phyloP scores from a whole-genome alignment of 2,888 invertebrate genomes.

The Ceraclea dissimilis region DNA sequence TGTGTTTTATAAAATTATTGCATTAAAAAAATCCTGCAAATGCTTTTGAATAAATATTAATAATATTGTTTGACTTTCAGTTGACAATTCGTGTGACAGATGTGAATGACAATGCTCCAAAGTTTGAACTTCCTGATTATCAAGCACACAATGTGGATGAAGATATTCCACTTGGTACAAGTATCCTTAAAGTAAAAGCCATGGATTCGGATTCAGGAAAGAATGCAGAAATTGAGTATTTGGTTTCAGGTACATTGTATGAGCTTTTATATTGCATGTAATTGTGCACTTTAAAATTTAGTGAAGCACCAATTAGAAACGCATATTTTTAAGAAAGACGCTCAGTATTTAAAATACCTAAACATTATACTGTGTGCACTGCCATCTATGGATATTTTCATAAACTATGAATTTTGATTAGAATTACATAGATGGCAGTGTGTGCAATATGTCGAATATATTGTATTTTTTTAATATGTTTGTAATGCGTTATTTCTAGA shows the following conservation, averaged over 20 bases:
- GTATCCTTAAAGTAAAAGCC: conserved; percentile 90
- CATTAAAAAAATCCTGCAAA: too few relatives aligned
- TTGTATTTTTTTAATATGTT: neutral
- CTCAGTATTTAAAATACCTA: neutral
- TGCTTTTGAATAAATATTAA: neutral
- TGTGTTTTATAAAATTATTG: too few relatives aligned
- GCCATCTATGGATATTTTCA: conserved; percentile 6
- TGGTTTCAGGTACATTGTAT: conserved; percentile 59
- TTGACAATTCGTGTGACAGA: conserved; percentile 90
- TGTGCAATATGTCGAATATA: too few relatives aligned
- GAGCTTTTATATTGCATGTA: too few relatives aligned
- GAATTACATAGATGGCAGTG: too few relatives aligned
- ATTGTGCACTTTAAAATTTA: too few relatives aligned
- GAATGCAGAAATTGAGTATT: conserved; percentile 91
- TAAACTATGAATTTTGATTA: neutral
- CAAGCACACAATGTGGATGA: conserved; percentile 95
- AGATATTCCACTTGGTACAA: conserved; percentile 85
- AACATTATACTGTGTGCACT: neutral
- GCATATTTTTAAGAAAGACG: too few relatives aligned
- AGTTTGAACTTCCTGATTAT: conserved; percentile 93
- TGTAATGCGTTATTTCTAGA: conserved; percentile 39
- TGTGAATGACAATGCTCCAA: conserved; percentile 95
- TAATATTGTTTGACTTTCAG: conserved; percentile 42
- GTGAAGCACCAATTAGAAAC: too few relatives aligned
- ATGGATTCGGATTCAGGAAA: conserved; percentile 92